A percentile compares a stretch with the other conserved stretches of the same genome.
Evolutionary conservation across 2,888 invertebrate genomes (phyloP).

Genomic region (Brenthis hecate): DNA sequence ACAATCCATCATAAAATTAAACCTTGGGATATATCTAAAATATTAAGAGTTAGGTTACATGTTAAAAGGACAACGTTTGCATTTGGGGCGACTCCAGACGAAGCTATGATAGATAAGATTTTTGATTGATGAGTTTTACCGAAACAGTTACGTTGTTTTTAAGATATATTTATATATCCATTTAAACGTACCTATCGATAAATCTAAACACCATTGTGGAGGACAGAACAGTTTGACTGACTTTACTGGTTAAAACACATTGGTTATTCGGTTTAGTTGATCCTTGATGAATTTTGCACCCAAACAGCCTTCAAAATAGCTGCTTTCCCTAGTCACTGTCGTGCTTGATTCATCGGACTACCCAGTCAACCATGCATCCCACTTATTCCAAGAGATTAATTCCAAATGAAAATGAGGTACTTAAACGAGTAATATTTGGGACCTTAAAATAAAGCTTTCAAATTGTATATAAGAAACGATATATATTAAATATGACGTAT

Average conservation of each 20-base stretch:
- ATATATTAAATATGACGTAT: too few species aligned
- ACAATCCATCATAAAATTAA: not conserved
- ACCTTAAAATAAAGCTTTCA: too few species aligned
- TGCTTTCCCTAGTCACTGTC: not conserved
- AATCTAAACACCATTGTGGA: too few species aligned
- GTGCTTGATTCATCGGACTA: not conserved
- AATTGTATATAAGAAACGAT: too few species aligned
- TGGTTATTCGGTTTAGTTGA: too few species aligned
- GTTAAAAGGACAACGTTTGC: constrained; percentile 9
- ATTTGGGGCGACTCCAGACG: not conserved
- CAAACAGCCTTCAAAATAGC: not conserved
- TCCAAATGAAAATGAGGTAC: not conserved
- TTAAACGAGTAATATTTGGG: not conserved
- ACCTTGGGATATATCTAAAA: not conserved
- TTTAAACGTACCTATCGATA: too few species aligned
- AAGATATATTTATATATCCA: not conserved
- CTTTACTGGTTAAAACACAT: not conserved
- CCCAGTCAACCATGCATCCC: not conserved
- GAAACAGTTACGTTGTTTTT: not conserved
- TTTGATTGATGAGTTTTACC: constrained; percentile 8
- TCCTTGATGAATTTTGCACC: not conserved
- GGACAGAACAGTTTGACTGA: not conserved
- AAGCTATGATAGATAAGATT: constrained; percentile 3
- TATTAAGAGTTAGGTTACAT: not conserved
- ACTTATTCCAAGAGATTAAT: not conserved